phyloP scores from a whole-genome alignment of 1,140 invertebrate genomes.

The Scaptomyza montana region DNA sequence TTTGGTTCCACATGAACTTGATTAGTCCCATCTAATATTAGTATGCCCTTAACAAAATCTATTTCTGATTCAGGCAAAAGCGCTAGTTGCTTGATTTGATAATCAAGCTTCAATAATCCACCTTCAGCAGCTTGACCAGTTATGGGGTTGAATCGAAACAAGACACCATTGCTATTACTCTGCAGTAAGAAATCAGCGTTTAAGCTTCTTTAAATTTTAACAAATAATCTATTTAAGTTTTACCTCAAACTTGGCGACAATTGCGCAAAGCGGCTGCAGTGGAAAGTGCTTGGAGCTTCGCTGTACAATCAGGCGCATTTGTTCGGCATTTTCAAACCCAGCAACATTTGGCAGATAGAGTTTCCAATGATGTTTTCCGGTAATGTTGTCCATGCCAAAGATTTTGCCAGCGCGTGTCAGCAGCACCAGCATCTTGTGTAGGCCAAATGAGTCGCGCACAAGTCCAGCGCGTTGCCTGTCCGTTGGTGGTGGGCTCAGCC shows the following conservation, averaged over 20 bases:
- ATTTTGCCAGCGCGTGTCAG: constrained; percentile 94
- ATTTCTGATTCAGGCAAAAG: constrained; percentile 88
- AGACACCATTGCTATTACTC: constrained; percentile 88
- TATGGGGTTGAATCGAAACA: constrained; percentile 94
- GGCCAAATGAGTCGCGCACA: constrained; percentile 95
- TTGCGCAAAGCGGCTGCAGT: constrained; percentile 89
- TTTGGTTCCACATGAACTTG: constrained; percentile 89
- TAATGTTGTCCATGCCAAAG: constrained; percentile 94
- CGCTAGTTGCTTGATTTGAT: constrained; percentile 90
- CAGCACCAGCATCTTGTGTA: constrained; percentile 96
- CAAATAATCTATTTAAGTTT: not conserved
- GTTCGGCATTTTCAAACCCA: constrained; percentile 70
- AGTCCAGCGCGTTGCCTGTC: constrained; percentile 85
- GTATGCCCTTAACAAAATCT: constrained; percentile 90
- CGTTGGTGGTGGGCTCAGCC: constrained; percentile 80
- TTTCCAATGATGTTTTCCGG: constrained; percentile 86
- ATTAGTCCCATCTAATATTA: constrained; percentile 90
- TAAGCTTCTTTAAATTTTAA: not conserved
- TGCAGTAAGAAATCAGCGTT: constrained; percentile 66
- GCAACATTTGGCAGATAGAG: constrained; percentile 64
- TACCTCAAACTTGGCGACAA: constrained; percentile 89
- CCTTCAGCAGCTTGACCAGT: constrained; percentile 88
- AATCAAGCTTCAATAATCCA: constrained; percentile 86
- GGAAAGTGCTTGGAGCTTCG: constrained; percentile 93
- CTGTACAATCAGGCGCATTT: constrained; percentile 90